Evolutionary conservation across 2,113 vertebrate genomes (phyloP), one percentile per base, ranked within the genome.

Genomic region (Rynchops niger): DNA sequence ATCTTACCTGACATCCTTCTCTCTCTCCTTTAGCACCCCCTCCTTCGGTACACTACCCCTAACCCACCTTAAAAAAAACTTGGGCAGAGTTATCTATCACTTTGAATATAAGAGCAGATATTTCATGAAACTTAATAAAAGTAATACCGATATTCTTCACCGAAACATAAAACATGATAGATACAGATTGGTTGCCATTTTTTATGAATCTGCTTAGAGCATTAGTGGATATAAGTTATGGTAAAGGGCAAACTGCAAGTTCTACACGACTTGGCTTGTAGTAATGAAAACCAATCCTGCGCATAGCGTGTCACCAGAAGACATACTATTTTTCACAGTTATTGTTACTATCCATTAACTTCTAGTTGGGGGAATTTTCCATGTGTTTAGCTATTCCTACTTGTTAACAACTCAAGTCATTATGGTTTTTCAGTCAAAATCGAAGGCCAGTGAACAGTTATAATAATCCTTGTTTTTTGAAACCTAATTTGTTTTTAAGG

Each of bases 121-220:
- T 94, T 97, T 96, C 86, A 96, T 49, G 88, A 96, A 97, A 95
- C 58, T 92, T 97, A 92, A 96, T 96, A 94, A 82, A 97, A 96
- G 66, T 88, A 96, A 97, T 92, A 95, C 55, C 59, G 77, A 30
- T 79, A 95, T 91, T 95, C 73, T 97, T 98, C 65, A 85, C 56
- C 69, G 76, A 96, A 86, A 96, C 88, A 93, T 95, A 97, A 97
- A 97, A 93, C 36, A 84, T 81, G 84, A 97, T 84, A 91, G 83
- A 84, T 96, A 96, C 86, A 80, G 91, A 96, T 85, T 80, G 62
- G 79, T 34, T 97, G 82, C 90, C 65, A 82, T 82, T 97, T 97
- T 97, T 96, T 88, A 97, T 88, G 91, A 95, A 93, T 94, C 86
- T 93, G 80, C 94, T 96, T 92, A 79, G 82, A 88, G 82, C 12